Conservation (phyloP, 2,888 invertebrate species). For the Drosophila monieri region DNA sequence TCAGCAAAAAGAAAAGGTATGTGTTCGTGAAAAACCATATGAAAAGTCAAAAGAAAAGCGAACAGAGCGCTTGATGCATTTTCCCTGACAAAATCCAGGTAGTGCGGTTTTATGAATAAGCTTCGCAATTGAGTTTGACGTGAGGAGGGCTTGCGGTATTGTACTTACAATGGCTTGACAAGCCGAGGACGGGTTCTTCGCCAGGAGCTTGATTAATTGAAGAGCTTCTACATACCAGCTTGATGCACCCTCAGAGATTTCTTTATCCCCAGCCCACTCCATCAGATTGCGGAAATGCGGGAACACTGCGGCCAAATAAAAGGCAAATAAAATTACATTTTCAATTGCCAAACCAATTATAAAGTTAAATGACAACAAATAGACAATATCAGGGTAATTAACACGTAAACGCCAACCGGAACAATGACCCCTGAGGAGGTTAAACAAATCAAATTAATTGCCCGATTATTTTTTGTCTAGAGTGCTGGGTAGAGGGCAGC, state of each 20-base stretch:
- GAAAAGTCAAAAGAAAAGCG: constrained; percentile 64
- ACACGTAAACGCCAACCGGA: constrained; percentile 18
- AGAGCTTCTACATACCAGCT: constrained; percentile 12
- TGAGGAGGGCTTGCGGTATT: constrained; percentile 17
- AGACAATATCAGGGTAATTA: constrained; percentile 61
- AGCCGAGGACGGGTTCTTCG: constrained; percentile 20
- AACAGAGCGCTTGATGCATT: constrained; percentile 43
- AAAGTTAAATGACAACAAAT: constrained; percentile 57
- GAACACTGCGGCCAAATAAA: background rate
- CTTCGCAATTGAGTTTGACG: constrained; percentile 65
- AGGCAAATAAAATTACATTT: constrained; percentile 41
- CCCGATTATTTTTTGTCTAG: constrained; percentile 1
- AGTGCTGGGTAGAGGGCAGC: background rate
- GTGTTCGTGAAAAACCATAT: constrained; percentile 23
- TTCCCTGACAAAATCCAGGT: constrained; percentile 32
- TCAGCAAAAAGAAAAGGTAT: constrained; percentile 23
- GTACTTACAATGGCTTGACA: constrained; percentile 21
- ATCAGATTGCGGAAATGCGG: background rate
- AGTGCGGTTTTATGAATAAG: constrained; percentile 56
- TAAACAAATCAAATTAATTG: constrained; percentile 58
- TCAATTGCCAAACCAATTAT: constrained; percentile 58
- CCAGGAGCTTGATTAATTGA: constrained; percentile 38
- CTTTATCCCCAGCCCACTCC: background rate
- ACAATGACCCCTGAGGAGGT: constrained; percentile 10
- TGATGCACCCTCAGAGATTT: background rate